Conservation (phyloP, 2,113 vertebrate genomes). For the Oxygymnocypris stewartii region DNA sequence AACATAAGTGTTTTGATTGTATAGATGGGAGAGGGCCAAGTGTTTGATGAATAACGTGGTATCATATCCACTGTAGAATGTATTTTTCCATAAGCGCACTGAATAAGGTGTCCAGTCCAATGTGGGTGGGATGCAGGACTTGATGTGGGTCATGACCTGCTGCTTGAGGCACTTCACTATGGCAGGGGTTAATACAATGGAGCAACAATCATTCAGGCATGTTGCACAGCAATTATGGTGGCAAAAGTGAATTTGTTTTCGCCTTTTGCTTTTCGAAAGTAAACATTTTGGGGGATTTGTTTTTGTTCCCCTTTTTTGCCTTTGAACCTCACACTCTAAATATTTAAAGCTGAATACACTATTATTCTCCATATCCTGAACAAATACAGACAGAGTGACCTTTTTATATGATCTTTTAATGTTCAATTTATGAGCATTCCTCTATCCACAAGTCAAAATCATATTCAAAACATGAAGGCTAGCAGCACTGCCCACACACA, state of each 20-base stretch:
- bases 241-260: no score
- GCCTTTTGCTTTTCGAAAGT: no score
- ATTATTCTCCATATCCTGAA: background rate
- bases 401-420: conserved; percentile 10
- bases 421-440: conserved; percentile 25
- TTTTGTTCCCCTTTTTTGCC: background rate
- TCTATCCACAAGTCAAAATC: conserved; percentile 3
- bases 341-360: background rate
- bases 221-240: background rate
- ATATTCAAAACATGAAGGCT: conserved; percentile 13
- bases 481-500: conserved; percentile 35
- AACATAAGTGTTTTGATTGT: background rate
- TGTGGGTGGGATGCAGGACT: conserved; percentile 30
- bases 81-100: background rate
- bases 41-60: background rate
- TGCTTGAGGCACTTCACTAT: conserved; percentile 35
- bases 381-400: background rate
- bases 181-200: conserved; percentile 18
- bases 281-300: background rate
- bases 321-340: background rate
- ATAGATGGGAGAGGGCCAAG: conserved; percentile 6
- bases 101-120: conserved; percentile 27
- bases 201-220: conserved; percentile 14
- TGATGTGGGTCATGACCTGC: conserved; percentile 30
- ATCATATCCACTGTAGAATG: background rate